These are phyloP conservation scores for Premnoplex brunnescens DNA, from an alignment of 2,797 vertebrate species.

Conservation along the genomic window DNA sequence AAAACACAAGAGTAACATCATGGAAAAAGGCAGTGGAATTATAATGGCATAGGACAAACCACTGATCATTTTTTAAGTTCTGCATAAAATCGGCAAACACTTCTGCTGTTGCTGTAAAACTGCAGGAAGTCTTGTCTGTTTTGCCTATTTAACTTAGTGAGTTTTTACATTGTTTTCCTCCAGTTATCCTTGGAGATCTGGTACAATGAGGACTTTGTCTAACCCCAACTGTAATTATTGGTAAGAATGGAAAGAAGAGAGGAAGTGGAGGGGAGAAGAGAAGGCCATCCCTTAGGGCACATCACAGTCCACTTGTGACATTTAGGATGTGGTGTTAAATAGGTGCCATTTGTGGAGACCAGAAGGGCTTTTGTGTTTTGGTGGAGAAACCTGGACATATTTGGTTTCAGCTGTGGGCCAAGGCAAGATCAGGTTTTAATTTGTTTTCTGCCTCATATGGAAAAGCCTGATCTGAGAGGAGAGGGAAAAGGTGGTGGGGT, in stretches of 20 bases:
- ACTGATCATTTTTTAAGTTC: background rate
- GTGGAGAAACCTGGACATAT: background rate
- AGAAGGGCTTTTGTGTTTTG: background rate
- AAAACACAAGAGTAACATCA: background rate
- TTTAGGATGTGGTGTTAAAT: background rate
- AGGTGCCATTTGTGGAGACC: background rate
- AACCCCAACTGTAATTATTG: background rate
- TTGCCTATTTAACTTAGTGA: background rate
- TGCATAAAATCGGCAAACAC: background rate
- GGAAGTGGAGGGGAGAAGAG: background rate
- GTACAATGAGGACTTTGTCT: background rate
- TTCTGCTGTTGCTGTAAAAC: background rate
- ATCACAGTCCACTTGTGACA: rapidly evolving
- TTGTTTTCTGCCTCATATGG: background rate
- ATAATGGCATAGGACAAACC: background rate
- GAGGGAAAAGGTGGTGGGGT: background rate
- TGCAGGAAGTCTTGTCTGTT: background rate
- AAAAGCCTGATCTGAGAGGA: background rate
- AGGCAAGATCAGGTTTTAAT: background rate
- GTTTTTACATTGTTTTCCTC: background rate
- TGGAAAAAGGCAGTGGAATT: background rate
- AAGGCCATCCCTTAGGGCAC: background rate
- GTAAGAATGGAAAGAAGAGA: background rate
- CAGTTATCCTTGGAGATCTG: background rate
- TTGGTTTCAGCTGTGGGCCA: background rate